Evolutionary conservation across 1,140 invertebrate species (phyloP).

Genomic region (Formica selysi): DNA sequence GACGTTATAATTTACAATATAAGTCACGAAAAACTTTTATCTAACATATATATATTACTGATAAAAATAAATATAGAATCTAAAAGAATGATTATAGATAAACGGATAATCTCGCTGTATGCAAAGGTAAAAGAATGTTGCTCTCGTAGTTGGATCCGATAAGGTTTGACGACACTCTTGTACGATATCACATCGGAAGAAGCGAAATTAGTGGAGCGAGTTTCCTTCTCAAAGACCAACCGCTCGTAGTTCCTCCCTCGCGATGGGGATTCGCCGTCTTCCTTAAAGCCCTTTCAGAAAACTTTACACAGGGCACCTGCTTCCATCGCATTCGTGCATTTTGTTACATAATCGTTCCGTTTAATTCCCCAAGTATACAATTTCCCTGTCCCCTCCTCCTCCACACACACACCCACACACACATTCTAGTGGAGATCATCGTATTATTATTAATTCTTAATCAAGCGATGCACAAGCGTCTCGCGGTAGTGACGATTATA

Average conservation of each 20-base stretch:
- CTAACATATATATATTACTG: not conserved
- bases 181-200: slow-evolving; percentile 71
- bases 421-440: not conserved
- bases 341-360: slow-evolving; percentile 29
- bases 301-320: not conserved
- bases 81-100: slow-evolving; percentile 1
- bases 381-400: not conserved
- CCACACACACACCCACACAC: too few relatives aligned
- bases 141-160: slow-evolving; percentile 18
- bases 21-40: not conserved
- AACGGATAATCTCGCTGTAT: not conserved
- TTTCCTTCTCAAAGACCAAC: slow-evolving; percentile 73
- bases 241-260: slow-evolving; percentile 78
- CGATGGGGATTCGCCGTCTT: slow-evolving; percentile 59
- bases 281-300: slow-evolving; percentile 20
- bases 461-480: not conserved
- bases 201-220: slow-evolving; percentile 77
- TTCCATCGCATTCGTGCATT: slow-evolving; percentile 11
- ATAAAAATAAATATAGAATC: slow-evolving; percentile 26
- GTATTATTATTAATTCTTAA: not conserved
- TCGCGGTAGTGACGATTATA: not conserved
- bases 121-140: not conserved
- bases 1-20: not conserved
- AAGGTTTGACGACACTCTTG: slow-evolving; percentile 65
- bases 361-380: not conserved